Evolutionary conservation across 2,113 vertebrate genomes (phyloP), one percentile per base, ranked within the genome.

Genomic region (Tupaia tana): DNA sequence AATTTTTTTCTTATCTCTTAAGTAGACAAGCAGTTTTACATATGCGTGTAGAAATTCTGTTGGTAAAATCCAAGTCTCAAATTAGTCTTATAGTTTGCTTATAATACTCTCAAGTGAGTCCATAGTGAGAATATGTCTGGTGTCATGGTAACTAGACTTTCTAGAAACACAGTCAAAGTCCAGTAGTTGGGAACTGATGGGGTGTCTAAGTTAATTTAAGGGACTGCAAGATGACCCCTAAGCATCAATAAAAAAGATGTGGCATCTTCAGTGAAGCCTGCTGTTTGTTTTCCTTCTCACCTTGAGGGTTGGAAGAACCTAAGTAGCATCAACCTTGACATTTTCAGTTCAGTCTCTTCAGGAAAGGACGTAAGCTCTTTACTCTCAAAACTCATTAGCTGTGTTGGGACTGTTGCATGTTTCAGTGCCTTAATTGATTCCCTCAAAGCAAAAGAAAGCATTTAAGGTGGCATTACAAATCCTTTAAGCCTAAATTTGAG

Each of bases 1-100:
- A 9, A 80, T 61, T 70, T 25, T 24, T 86, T 90, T 89, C 22
- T 91, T 92, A 61, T 75, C 11, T 94, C 58, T 92, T 5, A 97
- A 93, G 19, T 34, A 94, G 29, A 16, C 27, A 25, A 25, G 10
- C 11, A 54, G 11, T 90, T 94, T 93, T 81, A 88, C 77, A 81
- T 95, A 56, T 9, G 9, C 64, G 1, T 31, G 31, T 27, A 93
- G 75, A 85, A 61, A 90, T 85, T 58, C 14, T 78, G 34, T 2
- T 75, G 54, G 25, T 94, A 89, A 95, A 93, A 59, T 56, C 19
- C 31, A 12, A 71, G 9, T 43, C 73, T 90, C 73, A 87, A 73
- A 92, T 89, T 73, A 87, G 77, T 24, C 22, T 97, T 58, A 75
- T 18, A 93, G 43, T 69, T 34, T 7, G 61, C 22, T 25, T 89